These are phyloP conservation scores for Ophonus ardosiacus DNA, from an alignment of 2,888 invertebrate genomes.

Conservation along the genomic window DNA sequence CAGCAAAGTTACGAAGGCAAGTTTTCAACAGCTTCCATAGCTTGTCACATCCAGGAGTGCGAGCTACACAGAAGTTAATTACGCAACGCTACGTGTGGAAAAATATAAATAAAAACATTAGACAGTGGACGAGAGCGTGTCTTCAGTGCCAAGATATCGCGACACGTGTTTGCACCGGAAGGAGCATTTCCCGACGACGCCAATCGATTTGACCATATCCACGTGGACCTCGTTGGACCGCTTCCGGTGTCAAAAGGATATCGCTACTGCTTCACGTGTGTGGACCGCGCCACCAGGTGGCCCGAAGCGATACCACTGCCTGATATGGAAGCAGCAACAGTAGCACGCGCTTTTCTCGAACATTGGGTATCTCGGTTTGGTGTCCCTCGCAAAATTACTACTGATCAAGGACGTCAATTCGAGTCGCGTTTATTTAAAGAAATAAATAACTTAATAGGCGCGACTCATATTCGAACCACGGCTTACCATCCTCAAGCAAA, in stretches of 20 bases:
- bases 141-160: conserved; percentile 67
- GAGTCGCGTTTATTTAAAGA: too few species aligned
- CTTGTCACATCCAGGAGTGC: conserved; percentile 66
- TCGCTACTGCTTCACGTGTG: conserved; percentile 69
- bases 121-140: conserved; percentile 65
- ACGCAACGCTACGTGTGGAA: conserved; percentile 68
- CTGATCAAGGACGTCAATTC: too few species aligned
- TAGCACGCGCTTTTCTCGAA: too few species aligned
- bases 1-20: conserved; percentile 64
- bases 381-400: too few species aligned
- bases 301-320: conserved; percentile 66
- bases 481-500: conserved; percentile 72
- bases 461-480: conserved; percentile 67
- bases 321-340: too few species aligned
- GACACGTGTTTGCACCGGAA: too few species aligned
- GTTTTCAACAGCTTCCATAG: conserved; percentile 66
- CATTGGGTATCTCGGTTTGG: too few species aligned
- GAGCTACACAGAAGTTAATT: conserved; percentile 58
- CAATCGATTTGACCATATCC: conserved; percentile 69
- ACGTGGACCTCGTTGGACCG: conserved; percentile 68
- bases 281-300: conserved; percentile 69
- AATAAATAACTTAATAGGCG: background rate
- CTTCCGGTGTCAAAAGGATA: conserved; percentile 65
- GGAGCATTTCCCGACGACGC: conserved; percentile 65
- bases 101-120: conserved; percentile 65